These are phyloP conservation scores for Onthophagus sagittarius DNA, from an alignment of 2,888 invertebrate species.

Conservation along the genomic window DNA sequence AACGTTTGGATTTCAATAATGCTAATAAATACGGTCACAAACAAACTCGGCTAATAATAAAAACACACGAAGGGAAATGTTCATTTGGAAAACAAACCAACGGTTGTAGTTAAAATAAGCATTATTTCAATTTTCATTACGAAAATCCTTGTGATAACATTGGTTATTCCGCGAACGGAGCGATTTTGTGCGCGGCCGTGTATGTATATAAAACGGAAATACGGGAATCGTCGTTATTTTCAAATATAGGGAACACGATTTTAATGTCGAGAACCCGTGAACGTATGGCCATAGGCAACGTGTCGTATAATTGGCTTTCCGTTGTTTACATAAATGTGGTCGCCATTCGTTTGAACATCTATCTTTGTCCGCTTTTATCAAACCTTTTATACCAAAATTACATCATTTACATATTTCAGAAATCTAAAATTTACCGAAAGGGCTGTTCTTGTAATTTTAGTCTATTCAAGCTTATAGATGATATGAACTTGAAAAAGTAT, in stretches of 20 bases:
- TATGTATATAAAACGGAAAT: background rate
- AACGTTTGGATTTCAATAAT: background rate
- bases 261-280: background rate
- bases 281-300: background rate
- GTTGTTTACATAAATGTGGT: background rate
- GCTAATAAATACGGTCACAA: background rate
- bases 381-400: background rate
- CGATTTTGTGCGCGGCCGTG: background rate
- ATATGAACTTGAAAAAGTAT: too few relatives aligned
- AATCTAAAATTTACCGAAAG: too few relatives aligned
- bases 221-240: background rate
- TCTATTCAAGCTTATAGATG: too few relatives aligned
- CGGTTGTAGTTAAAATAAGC: background rate
- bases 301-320: background rate
- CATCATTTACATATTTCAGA: too few relatives aligned
- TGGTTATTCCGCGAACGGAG: background rate
- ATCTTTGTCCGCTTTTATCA: background rate
- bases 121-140: background rate
- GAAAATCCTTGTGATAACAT: background rate
- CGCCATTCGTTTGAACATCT: background rate
- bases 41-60: background rate
- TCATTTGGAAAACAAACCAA: background rate
- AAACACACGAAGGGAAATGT: background rate
- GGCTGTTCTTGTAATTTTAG: too few relatives aligned
- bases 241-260: background rate